These are phyloP conservation scores for Drosophila tropicalis DNA, from an alignment of 1,140 invertebrate genomes.

Conservation along the genomic window DNA sequence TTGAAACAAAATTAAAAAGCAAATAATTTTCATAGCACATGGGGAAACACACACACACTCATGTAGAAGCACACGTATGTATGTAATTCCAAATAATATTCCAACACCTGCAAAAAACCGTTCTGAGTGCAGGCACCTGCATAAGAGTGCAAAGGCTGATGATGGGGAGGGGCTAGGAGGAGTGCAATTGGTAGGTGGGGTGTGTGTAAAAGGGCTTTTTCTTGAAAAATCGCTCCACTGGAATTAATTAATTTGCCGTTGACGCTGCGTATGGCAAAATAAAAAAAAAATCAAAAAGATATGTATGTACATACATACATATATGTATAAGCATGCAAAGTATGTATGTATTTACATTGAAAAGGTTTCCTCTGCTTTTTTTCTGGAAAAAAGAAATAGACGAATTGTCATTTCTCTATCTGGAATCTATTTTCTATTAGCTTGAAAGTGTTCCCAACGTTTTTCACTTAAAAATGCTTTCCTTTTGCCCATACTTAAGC, in stretches of 20 bases:
- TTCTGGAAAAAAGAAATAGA: neutral
- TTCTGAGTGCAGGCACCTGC: slow-evolving; percentile 59
- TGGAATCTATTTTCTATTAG: no score
- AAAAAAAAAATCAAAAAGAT: slow-evolving; percentile 36
- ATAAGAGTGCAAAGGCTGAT: neutral
- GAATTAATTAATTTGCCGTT: slow-evolving; percentile 79
- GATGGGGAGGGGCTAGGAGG: neutral
- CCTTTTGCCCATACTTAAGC: no score
- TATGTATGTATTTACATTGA: slow-evolving; percentile 39
- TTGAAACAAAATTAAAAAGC: slow-evolving; percentile 81
- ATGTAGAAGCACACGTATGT: no score
- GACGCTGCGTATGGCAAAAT: slow-evolving; percentile 41
- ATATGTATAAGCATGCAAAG: slow-evolving; percentile 22
- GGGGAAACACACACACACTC: slow-evolving; percentile 42
- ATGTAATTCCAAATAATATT: slow-evolving; percentile 79
- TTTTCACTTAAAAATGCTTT: no score
- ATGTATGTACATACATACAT: slow-evolving; percentile 21
- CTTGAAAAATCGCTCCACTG: slow-evolving; percentile 80
- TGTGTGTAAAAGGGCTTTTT: slow-evolving; percentile 70
- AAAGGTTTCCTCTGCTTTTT: neutral
- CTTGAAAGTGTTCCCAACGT: no score
- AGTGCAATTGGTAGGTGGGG: slow-evolving; percentile 5
- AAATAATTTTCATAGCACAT: slow-evolving; percentile 76
- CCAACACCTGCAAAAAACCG: slow-evolving; percentile 73
- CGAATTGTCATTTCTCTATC: neutral